Evolutionary conservation across 2,113 vertebrate species (phyloP).

Genomic region (Syngnathus scovelli): DNA sequence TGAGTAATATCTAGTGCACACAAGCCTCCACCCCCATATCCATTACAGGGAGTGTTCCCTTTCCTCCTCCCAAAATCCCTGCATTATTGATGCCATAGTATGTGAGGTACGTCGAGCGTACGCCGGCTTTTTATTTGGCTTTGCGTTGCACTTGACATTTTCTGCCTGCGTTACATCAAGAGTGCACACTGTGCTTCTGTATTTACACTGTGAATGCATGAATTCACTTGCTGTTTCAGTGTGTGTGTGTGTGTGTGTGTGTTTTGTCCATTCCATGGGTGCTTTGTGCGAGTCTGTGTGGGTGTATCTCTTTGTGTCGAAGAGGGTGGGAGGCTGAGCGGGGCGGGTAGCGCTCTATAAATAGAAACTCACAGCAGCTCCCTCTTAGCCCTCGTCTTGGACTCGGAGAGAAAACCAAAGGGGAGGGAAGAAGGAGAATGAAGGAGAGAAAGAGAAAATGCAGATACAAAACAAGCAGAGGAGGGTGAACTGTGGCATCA

Average conservation of each 20-base stretch:
- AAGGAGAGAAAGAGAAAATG: constrained; percentile 14
- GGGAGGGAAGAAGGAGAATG: neutral
- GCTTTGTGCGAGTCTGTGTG: constrained; percentile 46
- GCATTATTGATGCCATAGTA: constrained; percentile 44
- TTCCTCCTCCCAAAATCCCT: constrained; percentile 17
- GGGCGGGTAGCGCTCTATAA: constrained; percentile 46
- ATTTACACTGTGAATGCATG: constrained; percentile 10
- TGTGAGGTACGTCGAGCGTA: constrained; percentile 6
- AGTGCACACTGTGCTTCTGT: neutral
- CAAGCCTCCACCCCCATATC: constrained; percentile 16
- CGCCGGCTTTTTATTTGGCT: neutral
- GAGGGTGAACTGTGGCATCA: constrained; percentile 21
- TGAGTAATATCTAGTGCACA: neutral
- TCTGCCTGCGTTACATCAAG: constrained; percentile 2
- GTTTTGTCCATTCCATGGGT: constrained; percentile 17
- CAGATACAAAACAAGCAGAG: constrained; percentile 21
- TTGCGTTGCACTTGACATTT: constrained; percentile 7
- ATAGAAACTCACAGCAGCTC: constrained; percentile 50
- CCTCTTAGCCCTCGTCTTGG: constrained; percentile 28
- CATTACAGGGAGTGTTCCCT: constrained; percentile 23
- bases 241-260: neutral
- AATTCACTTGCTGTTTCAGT: neutral
- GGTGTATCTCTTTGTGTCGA: constrained; percentile 47
- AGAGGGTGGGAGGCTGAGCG: constrained; percentile 43
- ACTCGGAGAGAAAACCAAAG: constrained; percentile 22